phyloP scores from a whole-genome alignment of 1,140 invertebrate species.

The Anoplolepis gracilipes region DNA sequence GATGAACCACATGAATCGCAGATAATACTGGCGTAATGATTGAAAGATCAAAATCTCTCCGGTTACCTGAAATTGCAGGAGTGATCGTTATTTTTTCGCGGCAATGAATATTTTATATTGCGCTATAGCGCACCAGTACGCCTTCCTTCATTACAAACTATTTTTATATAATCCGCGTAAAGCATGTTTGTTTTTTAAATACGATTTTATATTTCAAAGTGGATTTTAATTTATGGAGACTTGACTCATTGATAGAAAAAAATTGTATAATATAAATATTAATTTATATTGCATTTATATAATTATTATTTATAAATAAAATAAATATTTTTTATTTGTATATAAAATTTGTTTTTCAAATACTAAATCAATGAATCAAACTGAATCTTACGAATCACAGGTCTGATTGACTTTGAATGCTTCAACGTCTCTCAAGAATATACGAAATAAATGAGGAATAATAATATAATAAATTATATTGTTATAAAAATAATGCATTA shows the following conservation, averaged over 20 bases:
- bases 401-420: neutral
- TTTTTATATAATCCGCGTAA: neutral
- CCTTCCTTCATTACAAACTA: neutral
- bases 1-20: slow-evolving; percentile 47
- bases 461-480: neutral
- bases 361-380: neutral
- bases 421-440: neutral
- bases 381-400: neutral
- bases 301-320: slow-evolving; percentile 11
- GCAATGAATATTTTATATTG: slow-evolving; percentile 35
- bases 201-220: neutral
- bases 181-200: neutral
- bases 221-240: neutral
- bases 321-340: neutral
- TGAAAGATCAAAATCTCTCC: slow-evolving; percentile 49
- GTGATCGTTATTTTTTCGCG: slow-evolving; percentile 47
- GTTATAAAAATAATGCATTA: slow-evolving; percentile 19
- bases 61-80: slow-evolving; percentile 49
- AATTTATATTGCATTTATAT: neutral
- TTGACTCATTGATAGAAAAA: neutral
- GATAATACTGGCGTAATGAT: slow-evolving; percentile 50
- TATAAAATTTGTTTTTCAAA: neutral
- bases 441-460: neutral
- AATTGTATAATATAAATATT: neutral
- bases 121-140: neutral